These are phyloP conservation scores for Beris chalybata DNA, from an alignment of 2,888 invertebrate genomes.

Conservation along the genomic window DNA sequence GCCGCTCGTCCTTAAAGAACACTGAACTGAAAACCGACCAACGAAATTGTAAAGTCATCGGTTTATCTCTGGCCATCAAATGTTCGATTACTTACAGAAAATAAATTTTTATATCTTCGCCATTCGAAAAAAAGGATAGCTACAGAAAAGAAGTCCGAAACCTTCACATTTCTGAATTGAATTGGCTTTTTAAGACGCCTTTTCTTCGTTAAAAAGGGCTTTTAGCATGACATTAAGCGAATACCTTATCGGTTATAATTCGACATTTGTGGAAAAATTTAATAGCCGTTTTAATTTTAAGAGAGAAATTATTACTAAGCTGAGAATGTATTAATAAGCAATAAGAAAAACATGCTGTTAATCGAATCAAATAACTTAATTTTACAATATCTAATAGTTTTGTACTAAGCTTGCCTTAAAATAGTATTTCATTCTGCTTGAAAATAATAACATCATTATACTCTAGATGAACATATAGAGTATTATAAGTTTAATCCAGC, in stretches of 20 bases:
- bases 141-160: neutral
- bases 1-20: neutral
- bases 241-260: constrained; percentile 27
- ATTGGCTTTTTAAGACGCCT: constrained; percentile 12
- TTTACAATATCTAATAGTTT: no score
- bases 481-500: no score
- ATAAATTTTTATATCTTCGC: constrained; percentile 29
- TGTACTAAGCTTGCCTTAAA: no score
- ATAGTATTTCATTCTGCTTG: no score
- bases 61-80: constrained; percentile 31
- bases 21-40: constrained; percentile 19
- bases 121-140: neutral
- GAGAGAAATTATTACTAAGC: no score
- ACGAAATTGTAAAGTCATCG: constrained; percentile 31
- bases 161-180: neutral
- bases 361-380: no score
- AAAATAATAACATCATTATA: no score
- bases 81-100: constrained; percentile 32
- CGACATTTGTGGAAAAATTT: constrained; percentile 4
- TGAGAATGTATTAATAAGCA: no score
- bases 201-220: constrained; percentile 17
- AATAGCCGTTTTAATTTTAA: no score
- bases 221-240: constrained; percentile 22
- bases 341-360: no score
- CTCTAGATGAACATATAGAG: no score